Base-by-base conservation (phyloP, 1,140 invertebrate genomes). In the Orussus abietinus region DNA sequence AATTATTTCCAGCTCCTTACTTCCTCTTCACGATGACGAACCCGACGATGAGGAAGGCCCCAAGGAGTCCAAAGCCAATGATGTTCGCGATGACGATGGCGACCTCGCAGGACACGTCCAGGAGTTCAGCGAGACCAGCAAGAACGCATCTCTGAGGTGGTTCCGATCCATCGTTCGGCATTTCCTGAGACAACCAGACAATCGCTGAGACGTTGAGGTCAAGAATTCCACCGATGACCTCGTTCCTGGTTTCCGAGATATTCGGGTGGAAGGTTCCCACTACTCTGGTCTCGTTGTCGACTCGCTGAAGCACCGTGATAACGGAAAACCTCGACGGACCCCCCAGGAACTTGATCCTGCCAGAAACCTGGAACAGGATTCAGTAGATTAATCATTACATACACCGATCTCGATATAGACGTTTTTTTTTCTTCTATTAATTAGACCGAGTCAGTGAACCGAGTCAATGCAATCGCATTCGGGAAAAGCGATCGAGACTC, bases 41-140 rank as follows among this genome's bases (percentile, higher is more conserved):
- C 0, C 75, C 69, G n/a, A 75, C 67, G n/a, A 81, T 66, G 3
- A 86, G 66, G 4, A 82, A 48, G n/a, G 78, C 47, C 5, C 79
- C 69, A 17, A 87, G 70, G 1, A 82, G 52, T 11, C 74, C 66
- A 38, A 89, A 82, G 0, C 83, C 79, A 5, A 88, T 68, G 2
- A 87, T 65, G 47, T 86, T 89, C 6, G 83, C 77, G 6, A 87
- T 72, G 1, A 86, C 74, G 17, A 88, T 79, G 0, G 87, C 84
- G 1, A 79, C 75, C 51, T 85, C 80, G 70, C 91, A 96, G 5
- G 74, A 75, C 0, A 84, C 78, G 40, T 79, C 67, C 3, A 93
- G 70, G 0, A 78, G 46, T 15, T 77, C 74, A 0, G 87, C 82
- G 9, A 92, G 63, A 2, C 73, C 57, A n/a, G 83, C 60, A 64